phyloP scores from a whole-genome alignment of 2,888 invertebrate genomes.

The Frankliniella intonsa region DNA sequence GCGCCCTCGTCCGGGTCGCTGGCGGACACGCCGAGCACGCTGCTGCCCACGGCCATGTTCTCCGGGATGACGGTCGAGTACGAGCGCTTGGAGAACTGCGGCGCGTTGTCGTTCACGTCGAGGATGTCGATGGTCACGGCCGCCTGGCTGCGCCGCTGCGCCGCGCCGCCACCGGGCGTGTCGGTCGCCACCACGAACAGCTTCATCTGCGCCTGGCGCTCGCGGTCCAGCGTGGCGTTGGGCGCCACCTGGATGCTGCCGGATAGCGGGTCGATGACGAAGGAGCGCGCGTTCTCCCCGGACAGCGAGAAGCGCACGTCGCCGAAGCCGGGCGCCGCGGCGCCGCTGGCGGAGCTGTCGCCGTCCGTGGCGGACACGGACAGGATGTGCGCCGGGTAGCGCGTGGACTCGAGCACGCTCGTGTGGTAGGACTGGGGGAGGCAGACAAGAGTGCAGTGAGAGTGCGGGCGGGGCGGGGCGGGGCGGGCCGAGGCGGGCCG shows the following conservation, averaged over 20 bases:
- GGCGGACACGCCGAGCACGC: conserved; percentile 64
- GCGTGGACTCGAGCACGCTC: conserved; percentile 16
- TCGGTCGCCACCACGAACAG: conserved; percentile 71
- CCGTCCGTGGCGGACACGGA: conserved; percentile 67
- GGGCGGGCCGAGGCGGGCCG: no score
- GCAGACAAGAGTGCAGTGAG: background rate
- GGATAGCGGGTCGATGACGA: conserved; percentile 64
- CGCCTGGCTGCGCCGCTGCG: conserved; percentile 60
- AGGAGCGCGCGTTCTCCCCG: conserved; percentile 68
- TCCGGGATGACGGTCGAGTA: conserved; percentile 74
- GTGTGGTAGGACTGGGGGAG: background rate
- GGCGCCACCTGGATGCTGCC: conserved; percentile 53
- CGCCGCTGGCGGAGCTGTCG: conserved; percentile 59
- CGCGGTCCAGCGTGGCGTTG: conserved; percentile 40
- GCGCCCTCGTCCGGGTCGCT: conserved; percentile 71
- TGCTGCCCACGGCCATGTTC: conserved; percentile 62
- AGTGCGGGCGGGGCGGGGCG: no score
- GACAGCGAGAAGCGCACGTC: conserved; percentile 65
- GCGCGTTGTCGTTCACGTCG: conserved; percentile 76
- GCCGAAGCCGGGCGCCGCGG: conserved; percentile 60
- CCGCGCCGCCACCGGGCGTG: conserved; percentile 64
- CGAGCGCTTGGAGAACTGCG: conserved; percentile 58
- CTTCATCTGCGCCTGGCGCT: conserved; percentile 56
- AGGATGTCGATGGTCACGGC: conserved; percentile 61
- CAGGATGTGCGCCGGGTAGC: conserved; percentile 46